phyloP scores from a whole-genome alignment of 2,797 vertebrate species.

The Nyctibius grandis region DNA sequence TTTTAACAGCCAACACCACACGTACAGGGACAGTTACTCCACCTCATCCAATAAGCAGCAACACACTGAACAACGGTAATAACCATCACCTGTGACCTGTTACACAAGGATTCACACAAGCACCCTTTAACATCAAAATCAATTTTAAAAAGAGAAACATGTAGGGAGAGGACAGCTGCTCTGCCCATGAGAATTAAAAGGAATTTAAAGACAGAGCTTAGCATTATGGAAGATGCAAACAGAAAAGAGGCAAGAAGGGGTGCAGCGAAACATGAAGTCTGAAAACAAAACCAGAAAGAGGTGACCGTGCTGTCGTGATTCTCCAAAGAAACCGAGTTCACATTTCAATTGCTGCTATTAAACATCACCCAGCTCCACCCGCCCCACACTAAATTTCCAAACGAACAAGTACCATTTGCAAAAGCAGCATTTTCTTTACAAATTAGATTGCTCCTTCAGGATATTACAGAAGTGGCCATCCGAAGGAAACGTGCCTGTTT shows the following conservation, averaged over 20 bases:
- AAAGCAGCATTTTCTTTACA: neutral
- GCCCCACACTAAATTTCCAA: neutral
- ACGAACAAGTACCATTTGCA: neutral
- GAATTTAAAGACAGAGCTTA: neutral
- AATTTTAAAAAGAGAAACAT: neutral
- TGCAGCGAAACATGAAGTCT: neutral
- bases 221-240: neutral
- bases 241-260: neutral
- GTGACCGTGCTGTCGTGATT: neutral
- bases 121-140: neutral
- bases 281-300: neutral
- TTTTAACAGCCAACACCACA: neutral
- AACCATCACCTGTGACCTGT: neutral
- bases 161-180: neutral
- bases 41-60: neutral
- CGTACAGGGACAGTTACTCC: neutral
- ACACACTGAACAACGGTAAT: neutral
- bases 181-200: neutral
- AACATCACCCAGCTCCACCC: neutral
- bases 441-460: neutral
- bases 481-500: neutral
- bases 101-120: neutral
- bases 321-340: neutral
- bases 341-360: neutral
- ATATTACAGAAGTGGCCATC: neutral